Conservation (phyloP, 1,140 invertebrate genomes). For the Gryon sp. region DNA sequence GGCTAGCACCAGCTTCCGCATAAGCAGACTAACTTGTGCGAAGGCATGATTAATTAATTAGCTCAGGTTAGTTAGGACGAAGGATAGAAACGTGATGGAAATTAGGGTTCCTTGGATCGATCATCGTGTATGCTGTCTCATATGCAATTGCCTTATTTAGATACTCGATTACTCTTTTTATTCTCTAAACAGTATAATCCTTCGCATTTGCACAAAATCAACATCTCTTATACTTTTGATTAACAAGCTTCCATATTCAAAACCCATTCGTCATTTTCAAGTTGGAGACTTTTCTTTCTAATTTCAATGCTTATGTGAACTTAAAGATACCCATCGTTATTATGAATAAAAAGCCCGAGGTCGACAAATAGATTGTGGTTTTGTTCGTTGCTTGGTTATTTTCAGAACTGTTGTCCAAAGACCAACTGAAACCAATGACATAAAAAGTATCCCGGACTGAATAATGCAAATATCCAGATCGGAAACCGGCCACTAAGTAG, state of each 20-base stretch:
- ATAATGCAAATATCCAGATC: constrained; percentile 39
- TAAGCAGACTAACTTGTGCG: constrained; percentile 76
- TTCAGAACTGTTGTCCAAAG: constrained; percentile 15
- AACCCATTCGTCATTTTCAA: too few relatives aligned
- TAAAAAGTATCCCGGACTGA: constrained; percentile 36
- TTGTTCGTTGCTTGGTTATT: constrained; percentile 42
- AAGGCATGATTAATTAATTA: constrained; percentile 80
- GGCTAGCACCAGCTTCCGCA: constrained; percentile 74
- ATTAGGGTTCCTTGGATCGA: constrained; percentile 65
- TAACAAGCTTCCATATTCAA: too few relatives aligned
- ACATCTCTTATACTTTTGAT: too few relatives aligned
- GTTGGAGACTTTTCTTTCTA: too few relatives aligned
- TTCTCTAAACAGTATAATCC: too few relatives aligned
- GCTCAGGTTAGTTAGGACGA: constrained; percentile 74
- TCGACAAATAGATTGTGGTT: too few relatives aligned
- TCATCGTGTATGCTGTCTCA: constrained; percentile 58
- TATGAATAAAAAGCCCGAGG: too few relatives aligned
- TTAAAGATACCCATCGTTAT: too few relatives aligned
- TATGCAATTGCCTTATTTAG: constrained; percentile 60
- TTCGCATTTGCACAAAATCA: too few relatives aligned
- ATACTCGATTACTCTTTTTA: constrained; percentile 56
- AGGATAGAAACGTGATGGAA: constrained; percentile 61
- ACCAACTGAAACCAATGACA: constrained; percentile 22
- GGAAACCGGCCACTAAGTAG: constrained; percentile 36
- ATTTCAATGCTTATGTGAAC: too few relatives aligned